Conservation (phyloP, 2,888 invertebrate species). For the Melinaea marsaeus region DNA sequence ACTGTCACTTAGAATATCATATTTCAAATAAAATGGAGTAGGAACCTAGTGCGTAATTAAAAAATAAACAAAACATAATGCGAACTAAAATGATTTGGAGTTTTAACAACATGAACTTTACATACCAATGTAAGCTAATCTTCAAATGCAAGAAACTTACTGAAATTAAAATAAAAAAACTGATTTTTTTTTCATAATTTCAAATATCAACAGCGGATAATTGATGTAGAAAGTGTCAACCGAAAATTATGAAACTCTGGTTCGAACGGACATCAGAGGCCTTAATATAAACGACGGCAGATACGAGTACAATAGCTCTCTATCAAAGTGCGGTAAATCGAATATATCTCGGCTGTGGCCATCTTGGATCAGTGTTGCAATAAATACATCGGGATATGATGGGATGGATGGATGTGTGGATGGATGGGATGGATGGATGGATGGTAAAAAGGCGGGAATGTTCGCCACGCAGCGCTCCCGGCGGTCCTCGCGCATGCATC, state of each 20-base stretch:
- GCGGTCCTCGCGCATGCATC: slow-evolving; percentile 51
- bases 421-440: slow-evolving; percentile 14
- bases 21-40: no score
- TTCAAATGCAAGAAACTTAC: no score
- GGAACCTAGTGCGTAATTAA: no score
- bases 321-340: slow-evolving; percentile 61
- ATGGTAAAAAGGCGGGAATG: slow-evolving; percentile 69
- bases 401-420: no score
- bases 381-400: slow-evolving; percentile 58
- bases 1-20: no score
- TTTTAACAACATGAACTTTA: no score
- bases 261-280: slow-evolving; percentile 55
- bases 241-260: slow-evolving; percentile 55
- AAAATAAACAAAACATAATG: no score
- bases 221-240: slow-evolving; percentile 36
- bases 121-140: no score
- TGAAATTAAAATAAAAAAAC: no score
- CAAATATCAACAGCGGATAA: neutral
- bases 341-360: slow-evolving; percentile 54
- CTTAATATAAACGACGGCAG: slow-evolving; percentile 49
- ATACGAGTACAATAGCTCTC: slow-evolving; percentile 66
- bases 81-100: no score
- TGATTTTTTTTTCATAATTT: neutral
- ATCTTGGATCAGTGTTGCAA: slow-evolving; percentile 60
- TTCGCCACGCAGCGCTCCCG: slow-evolving; percentile 53